Base-by-base conservation (phyloP, 1,140 invertebrate species). In the Drosophila suzukii region DNA sequence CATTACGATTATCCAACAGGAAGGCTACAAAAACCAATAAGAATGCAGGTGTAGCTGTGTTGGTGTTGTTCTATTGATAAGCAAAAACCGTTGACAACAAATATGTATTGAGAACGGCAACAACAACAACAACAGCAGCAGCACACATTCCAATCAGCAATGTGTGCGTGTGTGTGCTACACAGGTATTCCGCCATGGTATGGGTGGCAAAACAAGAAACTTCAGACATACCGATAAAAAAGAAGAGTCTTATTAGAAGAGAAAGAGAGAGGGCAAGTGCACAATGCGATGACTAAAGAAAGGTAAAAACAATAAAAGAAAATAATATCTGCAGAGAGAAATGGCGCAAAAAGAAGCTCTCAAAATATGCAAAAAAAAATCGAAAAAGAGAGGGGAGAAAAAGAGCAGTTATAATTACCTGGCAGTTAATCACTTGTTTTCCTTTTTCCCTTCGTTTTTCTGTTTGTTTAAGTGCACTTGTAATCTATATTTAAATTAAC, bases 191-290 rank as follows among this genome's bases (percentile, higher is more conserved):
- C 54, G 7, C 2, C 7, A 27, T 17, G 13, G 60, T 77, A 56
- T 82, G 50, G 59, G 77, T 84, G 62, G 65, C 56, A 70, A 86
- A 86, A 89, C 83, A 84, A 89, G 83, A 82, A 86, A 82, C 83
- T 80, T 73, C 80, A 67, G 59, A 50, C 58, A 77, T 41, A 81
- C 47, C 55, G 62, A 81, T 82, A 81, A 32, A 79, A 73, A 80
- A 68, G 58, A 56, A 63, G 34, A 54, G 60, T 85, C 82, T 75
- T 78, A 80, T 73, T 77, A 81, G 81, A 79, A 66, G 77, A 81
- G 50, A 86, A 70, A 81, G 82, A 81, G 82, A 86, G 50, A 44
- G 70, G 49, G 65, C 78, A 72, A 86, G 70, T 81, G 82, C 82
- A 74, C 63, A 61, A 39, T 49, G 57, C 53, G 59, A 54, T 63